These are phyloP conservation scores for Patiria pectinifera DNA, from an alignment of 53 echinoderm and acorn worm genomes.

Conservation along the genomic window DNA sequence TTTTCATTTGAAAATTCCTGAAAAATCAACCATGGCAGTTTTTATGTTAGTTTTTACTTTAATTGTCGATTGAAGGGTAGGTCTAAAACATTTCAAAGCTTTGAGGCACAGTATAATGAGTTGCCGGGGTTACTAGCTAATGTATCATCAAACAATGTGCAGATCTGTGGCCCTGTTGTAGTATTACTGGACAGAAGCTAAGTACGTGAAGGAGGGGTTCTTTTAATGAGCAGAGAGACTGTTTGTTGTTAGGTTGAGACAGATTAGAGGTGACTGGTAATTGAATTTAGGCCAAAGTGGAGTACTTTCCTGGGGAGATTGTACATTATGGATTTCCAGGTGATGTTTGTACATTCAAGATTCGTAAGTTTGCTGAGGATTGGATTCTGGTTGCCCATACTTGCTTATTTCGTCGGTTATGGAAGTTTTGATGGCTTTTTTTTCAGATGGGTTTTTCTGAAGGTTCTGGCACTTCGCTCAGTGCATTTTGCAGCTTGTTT, in stretches of 20 bases:
- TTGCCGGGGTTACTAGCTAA: neutral
- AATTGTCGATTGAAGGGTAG: no score
- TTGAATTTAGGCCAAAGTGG: conserved; percentile 16
- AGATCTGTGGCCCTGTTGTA: neutral
- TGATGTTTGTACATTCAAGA: conserved; percentile 1
- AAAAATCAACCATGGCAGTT: no score
- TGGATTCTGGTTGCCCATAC: no score
- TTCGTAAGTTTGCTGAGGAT: neutral
- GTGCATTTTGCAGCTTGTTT: neutral
- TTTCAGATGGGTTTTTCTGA: neutral
- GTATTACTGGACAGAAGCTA: neutral
- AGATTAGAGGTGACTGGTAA: conserved; percentile 11
- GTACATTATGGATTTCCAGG: conserved; percentile 9
- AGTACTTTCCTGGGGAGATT: conserved; percentile 8
- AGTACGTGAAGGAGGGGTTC: neutral
- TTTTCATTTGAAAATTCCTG: no score
- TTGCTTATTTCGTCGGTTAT: neutral
- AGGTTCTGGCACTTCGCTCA: neutral
- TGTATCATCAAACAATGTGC: neutral
- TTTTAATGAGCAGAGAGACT: neutral
- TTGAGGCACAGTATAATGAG: conserved; percentile 1
- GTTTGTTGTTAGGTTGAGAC: neutral
- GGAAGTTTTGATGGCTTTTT: neutral
- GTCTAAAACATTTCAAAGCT: no score
- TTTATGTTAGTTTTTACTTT: no score